A percentile compares a stretch with the other conserved stretches of the same genome.
phyloP scores from a whole-genome alignment of 2,113 vertebrate genomes.

The Cinclus mexicanus region DNA sequence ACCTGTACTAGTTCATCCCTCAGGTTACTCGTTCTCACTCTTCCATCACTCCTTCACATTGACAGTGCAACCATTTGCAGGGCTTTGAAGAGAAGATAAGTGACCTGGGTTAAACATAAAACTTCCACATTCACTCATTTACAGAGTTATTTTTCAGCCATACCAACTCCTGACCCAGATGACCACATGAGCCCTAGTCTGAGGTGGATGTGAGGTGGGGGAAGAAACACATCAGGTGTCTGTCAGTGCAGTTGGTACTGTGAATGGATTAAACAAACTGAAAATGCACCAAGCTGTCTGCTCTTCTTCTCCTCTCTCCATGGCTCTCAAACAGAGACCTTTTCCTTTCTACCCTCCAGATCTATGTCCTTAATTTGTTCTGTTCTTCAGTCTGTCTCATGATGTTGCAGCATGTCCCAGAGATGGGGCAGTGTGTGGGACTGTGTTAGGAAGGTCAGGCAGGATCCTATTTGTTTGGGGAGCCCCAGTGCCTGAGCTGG shows the following conservation, averaged over 20 bases:
- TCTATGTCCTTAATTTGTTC: background rate
- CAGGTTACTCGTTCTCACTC: background rate
- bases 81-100: background rate
- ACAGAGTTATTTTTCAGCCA: background rate
- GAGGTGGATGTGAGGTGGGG: background rate
- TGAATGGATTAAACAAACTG: background rate
- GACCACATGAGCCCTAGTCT: background rate
- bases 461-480: fast-evolving
- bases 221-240: background rate
- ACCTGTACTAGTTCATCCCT: background rate
- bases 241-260: background rate
- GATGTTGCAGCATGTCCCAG: background rate
- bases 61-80: background rate
- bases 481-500: background rate
- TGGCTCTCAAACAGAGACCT: background rate
- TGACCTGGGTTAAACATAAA: conserved; percentile 25
- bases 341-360: background rate
- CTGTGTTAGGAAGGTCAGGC: background rate
- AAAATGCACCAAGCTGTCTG: background rate
- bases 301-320: background rate
- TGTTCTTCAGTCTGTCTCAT: background rate
- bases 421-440: background rate
- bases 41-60: background rate
- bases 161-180: background rate
- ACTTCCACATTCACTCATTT: conserved; percentile 4